A percentile compares a stretch with the other conserved stretches of the same genome.
Conservation (phyloP, 2,888 invertebrate species). For the Epistrophe grossulariae region DNA sequence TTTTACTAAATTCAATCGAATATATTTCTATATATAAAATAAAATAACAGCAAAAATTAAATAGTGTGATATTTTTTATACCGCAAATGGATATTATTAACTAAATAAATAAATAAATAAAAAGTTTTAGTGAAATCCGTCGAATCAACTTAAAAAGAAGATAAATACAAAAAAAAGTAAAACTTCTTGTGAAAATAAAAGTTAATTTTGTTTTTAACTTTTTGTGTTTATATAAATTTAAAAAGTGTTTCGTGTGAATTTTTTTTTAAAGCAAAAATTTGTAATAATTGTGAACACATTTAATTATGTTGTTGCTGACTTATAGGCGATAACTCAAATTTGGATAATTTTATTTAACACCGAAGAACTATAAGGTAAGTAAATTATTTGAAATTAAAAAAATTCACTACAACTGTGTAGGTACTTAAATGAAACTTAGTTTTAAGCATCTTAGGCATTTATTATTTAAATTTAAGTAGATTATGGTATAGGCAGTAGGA, state of each 20-base stretch:
- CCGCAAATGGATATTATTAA: conserved; percentile 71
- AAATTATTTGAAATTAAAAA: not conserved
- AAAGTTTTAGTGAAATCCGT: conserved; percentile 44
- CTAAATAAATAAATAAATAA: conserved; percentile 17
- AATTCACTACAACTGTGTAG: too few species aligned
- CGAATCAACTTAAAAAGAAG: conserved; percentile 23
- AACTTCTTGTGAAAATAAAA: not conserved
- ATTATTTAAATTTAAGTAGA: too few species aligned
- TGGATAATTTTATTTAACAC: conserved; percentile 9
- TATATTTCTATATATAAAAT: not conserved
- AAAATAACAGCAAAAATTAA: conserved; percentile 2
- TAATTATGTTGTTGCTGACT: not conserved
- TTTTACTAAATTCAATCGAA: conserved; percentile 47
- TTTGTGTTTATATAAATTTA: not conserved
- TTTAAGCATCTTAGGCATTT: too few species aligned
- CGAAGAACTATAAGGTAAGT: conserved; percentile 6
- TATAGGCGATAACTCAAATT: conserved; percentile 6
- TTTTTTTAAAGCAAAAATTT: not conserved
- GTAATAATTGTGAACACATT: not conserved
- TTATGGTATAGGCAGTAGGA: too few species aligned
- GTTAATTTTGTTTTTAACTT: conserved; percentile 7
- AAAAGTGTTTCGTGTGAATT: not conserved
- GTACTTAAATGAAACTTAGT: too few species aligned
- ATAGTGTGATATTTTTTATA: conserved; percentile 76
- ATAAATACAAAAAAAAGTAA: not conserved